Evolutionary conservation across 2,888 invertebrate genomes (phyloP), one percentile per base, ranked within the genome.

Genomic region (Andrena fulva): DNA sequence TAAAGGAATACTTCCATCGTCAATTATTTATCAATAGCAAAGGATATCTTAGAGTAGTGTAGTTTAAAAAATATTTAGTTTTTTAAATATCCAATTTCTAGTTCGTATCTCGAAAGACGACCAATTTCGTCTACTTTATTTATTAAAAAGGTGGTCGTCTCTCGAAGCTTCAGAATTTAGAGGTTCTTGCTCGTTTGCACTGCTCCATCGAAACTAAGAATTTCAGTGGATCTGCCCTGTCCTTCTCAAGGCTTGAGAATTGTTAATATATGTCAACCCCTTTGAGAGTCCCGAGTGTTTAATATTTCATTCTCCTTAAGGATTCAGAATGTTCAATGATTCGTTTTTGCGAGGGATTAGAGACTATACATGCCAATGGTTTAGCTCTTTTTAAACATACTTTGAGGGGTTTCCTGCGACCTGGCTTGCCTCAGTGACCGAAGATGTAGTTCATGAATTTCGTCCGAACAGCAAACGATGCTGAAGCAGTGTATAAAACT

Each of bases 381-480:
- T 35, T 35, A 10, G n/a, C n/a, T 33, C 35, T 35, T 5, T 31
- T 35, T 35, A 10, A 16, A 63, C 10, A 35, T 35, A 63, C n/a
- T 20, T 24, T n/a, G 10, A 20, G 62, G 20, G 12, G 35, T 8
- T 35, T 63, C 62, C 35, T 31, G 31, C 12, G 24, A 35, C 33
- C 24, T 35, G 8, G 59, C 29, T 29, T 59, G 29, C 59, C 29
- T 59, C 29, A 16, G 16, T 29, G 42, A 42, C 42, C 42, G 12
- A 42, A 27, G 29, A 16, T 35, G 10, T 20, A 62, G 20, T 63
- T 63, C 35, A 35, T 63, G 62, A 63, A 35, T 63, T 63, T 35
- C 24, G 10, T 56, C 24, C 10, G 27, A 56, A 27, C 56, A 27
- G 56, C 24, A 24, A 56, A 10, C 10, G 27, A 56, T 27, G 27